Base-by-base conservation (phyloP, 2,888 invertebrate genomes). In the Hyles lineata region DNA sequence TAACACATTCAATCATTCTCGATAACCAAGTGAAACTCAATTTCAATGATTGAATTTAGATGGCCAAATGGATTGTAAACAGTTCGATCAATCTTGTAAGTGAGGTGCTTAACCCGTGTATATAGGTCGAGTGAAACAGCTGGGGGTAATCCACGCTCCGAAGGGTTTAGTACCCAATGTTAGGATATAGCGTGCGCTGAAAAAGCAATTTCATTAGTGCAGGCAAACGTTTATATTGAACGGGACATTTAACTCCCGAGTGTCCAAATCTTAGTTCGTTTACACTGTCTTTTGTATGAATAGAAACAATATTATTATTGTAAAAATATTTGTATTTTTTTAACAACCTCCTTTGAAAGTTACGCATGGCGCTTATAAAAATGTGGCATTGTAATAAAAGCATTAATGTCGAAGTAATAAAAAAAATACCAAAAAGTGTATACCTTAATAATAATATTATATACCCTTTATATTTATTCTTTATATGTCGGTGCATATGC, bases 101-200 rank as follows among this genome's bases (percentile, higher is more conserved):
- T 43, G 32, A 32, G 67, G 50, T 67, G 67, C 50, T 67, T 67
- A 67, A 50, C 50, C 67, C 67, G 15, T 17, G 67, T 43, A 67
- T 50, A 67, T 67, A 67, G 67, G 67, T 67, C 67, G 50, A 67
- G 67, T 50, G 67, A 25, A 67, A 43, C 67, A 43, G 67, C 43
- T 67, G 23, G 67, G 43, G 23, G 67, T 50, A 21, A 63, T 43
- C 7, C 67, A 50, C 50, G 67, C 17, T 67, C 15, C 23, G 67
- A 55, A 50, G 63, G 67, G 43, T 67, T 67, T 67, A 67, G 35
- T 50, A 23, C 23, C 43, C 15, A 63, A 61, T 62, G 67, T 50
- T 23, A 17, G 23, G 50, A 67, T 43, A 63, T 63, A 67, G 55
- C 55, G 55, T 21, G 50, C 35, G 50, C 50, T 67, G 67, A 50